A percentile compares a stretch with the other conserved stretches of the same genome.
Evolutionary conservation across 2,113 vertebrate genomes (phyloP).

Genomic region (Bufo gargarizans): DNA sequence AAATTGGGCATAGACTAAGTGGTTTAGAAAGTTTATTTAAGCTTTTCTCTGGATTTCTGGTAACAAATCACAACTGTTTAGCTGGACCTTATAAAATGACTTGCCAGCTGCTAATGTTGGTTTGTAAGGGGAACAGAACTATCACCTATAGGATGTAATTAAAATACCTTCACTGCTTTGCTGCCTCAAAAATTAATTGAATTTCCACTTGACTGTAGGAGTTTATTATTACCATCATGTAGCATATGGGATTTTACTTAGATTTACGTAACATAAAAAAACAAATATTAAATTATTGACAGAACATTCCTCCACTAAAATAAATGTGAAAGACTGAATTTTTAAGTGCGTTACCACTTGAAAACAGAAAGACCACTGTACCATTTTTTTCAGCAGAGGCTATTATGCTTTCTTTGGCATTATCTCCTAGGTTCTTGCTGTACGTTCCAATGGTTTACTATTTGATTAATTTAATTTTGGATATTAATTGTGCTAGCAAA

Average conservation of each 20-base stretch:
- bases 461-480: too few species aligned
- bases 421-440: too few species aligned
- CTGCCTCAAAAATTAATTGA: conserved; percentile 20
- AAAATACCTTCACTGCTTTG: conserved; percentile 47
- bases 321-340: not conserved
- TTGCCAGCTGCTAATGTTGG: conserved; percentile 49
- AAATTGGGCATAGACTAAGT: conserved; percentile 53
- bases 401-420: too few species aligned
- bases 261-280: not conserved
- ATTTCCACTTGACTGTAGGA: conserved; percentile 4
- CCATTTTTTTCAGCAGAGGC: too few species aligned
- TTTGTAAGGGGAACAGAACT: conserved; percentile 34
- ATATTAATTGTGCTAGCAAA: too few species aligned
- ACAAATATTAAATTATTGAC: conserved; percentile 6
- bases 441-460: too few species aligned
- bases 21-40: conserved; percentile 56
- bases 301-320: not conserved
- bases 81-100: conserved; percentile 45
- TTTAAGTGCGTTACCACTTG: not conserved
- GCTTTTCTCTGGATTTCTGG: conserved; percentile 51
- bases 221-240: conserved; percentile 1
- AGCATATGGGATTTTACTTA: conserved; percentile 51
- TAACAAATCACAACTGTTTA: conserved; percentile 54
- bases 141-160: conserved; percentile 55
- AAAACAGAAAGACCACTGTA: not conserved